Base-by-base conservation (phyloP, 2,888 invertebrate genomes). In the Cosmia trapezina region DNA sequence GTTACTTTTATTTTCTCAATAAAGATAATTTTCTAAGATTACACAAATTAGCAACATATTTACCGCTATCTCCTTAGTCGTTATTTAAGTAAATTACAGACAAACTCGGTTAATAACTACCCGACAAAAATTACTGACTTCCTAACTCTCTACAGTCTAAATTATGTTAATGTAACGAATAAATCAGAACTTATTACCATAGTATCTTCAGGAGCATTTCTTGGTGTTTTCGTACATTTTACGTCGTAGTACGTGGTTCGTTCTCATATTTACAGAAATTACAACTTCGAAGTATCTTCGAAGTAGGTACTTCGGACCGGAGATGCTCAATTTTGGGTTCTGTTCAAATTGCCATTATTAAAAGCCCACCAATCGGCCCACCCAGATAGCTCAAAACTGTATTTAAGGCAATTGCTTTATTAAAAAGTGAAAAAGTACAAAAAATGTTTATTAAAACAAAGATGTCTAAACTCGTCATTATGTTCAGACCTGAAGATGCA, bases 341-440 rank as follows among this genome's bases (percentile, higher is more conserved):
- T 82, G 77, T 86, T 83, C 81, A 91, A 92, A 93, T 93, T 91
- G 89, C 90, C 87, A 90, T 92, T 92, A 93, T 93, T 93, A 93
- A 90, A 88, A 86, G 84, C 78, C 82, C 85, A 81, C 87, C 87
- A 89, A 86, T 78, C 63, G 85, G 92, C 88, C 93, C 93, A 92
- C 93, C 93, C 88, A 82, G 87, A 83, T 86, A 80, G 83, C 80
- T 83, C 86, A 86, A 87, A 83, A 81, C 83, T 80, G 76, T 85
- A 83, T 88, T 89, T 83, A 86, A 76, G 74, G 65, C 78, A 84
- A 86, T 86, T 84, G 78, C 87, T 86, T 88, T 85, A 89, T 88
- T 89, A 87, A 82, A 84, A 85, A 80, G 73, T 70, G 66, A 77
- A 86, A 86, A 82, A 76, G 59, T 65, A 81, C 47, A 78, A 80